Evolutionary conservation across 2,888 invertebrate species (phyloP).

Genomic region (Hirtodrosophila histrioides): DNA sequence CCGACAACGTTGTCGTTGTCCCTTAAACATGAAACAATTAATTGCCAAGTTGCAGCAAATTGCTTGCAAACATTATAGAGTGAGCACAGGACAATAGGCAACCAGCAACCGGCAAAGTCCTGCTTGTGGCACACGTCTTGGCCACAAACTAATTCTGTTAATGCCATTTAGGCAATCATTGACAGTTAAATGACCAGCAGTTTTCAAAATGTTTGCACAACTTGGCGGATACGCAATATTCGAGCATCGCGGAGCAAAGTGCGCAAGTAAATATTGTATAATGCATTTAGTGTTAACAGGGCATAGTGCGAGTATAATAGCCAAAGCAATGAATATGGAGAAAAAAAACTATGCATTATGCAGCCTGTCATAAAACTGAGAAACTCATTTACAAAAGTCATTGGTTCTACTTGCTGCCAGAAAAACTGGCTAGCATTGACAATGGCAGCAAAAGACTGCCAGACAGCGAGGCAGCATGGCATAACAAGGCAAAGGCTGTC

Average conservation of each 20-base stretch:
- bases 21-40: constrained; percentile 61
- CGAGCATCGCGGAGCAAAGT: not conserved
- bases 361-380: constrained; percentile 66
- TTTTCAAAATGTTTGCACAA: constrained; percentile 6
- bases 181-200: constrained; percentile 34
- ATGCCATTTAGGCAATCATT: constrained; percentile 38
- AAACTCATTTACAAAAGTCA: constrained; percentile 71
- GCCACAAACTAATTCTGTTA: constrained; percentile 42
- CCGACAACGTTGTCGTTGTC: constrained; percentile 19
- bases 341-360: constrained; percentile 28
- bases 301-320: not conserved
- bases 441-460: constrained; percentile 29
- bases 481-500: constrained; percentile 72
- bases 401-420: constrained; percentile 11
- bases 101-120: not conserved
- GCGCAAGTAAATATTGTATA: constrained; percentile 2
- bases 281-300: constrained; percentile 4
- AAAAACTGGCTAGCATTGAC: constrained; percentile 36
- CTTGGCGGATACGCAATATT: constrained; percentile 12
- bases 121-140: constrained; percentile 27
- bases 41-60: constrained; percentile 60
- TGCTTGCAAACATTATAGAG: constrained; percentile 29
- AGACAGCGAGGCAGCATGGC: constrained; percentile 29
- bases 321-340: not conserved
- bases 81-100: constrained; percentile 11